Evolutionary conservation across 2,113 vertebrate genomes (phyloP).

Genomic region (western clawed frog (Xenopus tropicalis)): UCB_Xtro_10.0 CM004448.2:101599501-101600000

Average conservation of each 20-base stretch:
- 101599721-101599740: slow-evolving; percentile 33
- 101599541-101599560: not conserved
- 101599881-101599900: too few species aligned
- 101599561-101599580: slow-evolving; percentile 17
- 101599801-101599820: not conserved
- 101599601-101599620: slow-evolving; percentile 24
- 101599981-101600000: too few species aligned
- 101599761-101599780: slow-evolving; percentile 29
- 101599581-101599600: slow-evolving; percentile 20
- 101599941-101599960: too few species aligned
- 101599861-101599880: too few species aligned
- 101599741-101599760: slow-evolving; percentile 37
- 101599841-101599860: too few species aligned
- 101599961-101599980: too few species aligned
- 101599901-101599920: too few species aligned
- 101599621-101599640: slow-evolving; percentile 27
- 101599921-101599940: too few species aligned
- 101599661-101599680: slow-evolving; percentile 37
- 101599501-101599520: too few species aligned
- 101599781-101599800: slow-evolving; percentile 16
- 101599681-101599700: slow-evolving; percentile 38
- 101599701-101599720: slow-evolving; percentile 33
- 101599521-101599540: slow-evolving; percentile 7
- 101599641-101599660: slow-evolving; percentile 28
- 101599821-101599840: too few species aligned